These are phyloP conservation scores for Zele albiditarsus DNA, from an alignment of 2,888 invertebrate genomes.

Conservation along the genomic window DNA sequence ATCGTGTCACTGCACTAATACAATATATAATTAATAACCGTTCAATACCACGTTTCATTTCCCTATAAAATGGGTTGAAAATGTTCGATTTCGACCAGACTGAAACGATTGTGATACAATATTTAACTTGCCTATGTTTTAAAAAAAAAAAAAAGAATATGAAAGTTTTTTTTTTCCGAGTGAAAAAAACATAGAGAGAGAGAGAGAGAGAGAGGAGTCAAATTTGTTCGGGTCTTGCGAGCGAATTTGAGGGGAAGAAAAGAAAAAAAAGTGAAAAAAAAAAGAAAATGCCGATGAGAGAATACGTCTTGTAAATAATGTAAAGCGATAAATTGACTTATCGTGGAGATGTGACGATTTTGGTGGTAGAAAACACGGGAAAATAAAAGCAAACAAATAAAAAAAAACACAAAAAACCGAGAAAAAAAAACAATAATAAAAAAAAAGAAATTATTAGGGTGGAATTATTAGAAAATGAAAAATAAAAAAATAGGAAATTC, in stretches of 20 bases:
- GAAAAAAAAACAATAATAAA: slow-evolving; percentile 28
- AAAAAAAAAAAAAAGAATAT: slow-evolving; percentile 50
- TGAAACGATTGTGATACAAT: slow-evolving; percentile 73
- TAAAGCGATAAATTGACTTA: slow-evolving; percentile 26
- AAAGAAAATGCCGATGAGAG: slow-evolving; percentile 18
- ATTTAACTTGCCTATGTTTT: slow-evolving; percentile 73
- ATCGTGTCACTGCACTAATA: slow-evolving; percentile 4
- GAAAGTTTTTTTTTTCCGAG: not conserved
- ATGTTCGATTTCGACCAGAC: slow-evolving; percentile 72
- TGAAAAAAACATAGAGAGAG: slow-evolving; percentile 8
- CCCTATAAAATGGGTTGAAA: slow-evolving; percentile 65
- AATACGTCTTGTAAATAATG: slow-evolving; percentile 21
- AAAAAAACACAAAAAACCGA: slow-evolving; percentile 31
- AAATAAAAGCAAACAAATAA: slow-evolving; percentile 38
- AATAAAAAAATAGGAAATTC: slow-evolving; percentile 39
- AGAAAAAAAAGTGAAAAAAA: slow-evolving; percentile 59
- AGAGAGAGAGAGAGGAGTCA: slow-evolving; percentile 38
- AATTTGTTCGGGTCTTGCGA: slow-evolving; percentile 48
- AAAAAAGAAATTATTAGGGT: slow-evolving; percentile 24
- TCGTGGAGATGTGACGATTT: not conserved
- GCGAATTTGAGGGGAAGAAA: slow-evolving; percentile 57
- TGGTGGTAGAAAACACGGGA: slow-evolving; percentile 34
- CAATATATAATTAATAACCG: slow-evolving; percentile 37
- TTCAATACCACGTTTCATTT: slow-evolving; percentile 59
- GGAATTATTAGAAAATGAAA: slow-evolving; percentile 28